Conservation (phyloP, 1,140 invertebrate genomes). For the Pantala flavescens region DNA sequence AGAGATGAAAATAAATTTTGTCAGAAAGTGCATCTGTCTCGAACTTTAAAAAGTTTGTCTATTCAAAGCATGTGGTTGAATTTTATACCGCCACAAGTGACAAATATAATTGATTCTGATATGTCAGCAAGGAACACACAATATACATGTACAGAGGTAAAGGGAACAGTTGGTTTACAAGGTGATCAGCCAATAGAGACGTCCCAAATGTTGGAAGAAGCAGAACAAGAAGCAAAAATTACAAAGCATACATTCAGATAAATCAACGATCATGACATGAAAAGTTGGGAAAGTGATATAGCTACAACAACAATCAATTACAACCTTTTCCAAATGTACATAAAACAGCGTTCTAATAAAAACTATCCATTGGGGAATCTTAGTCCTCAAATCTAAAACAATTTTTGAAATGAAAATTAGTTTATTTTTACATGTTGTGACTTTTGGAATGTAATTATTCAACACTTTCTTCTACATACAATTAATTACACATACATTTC, state of each 20-base stretch:
- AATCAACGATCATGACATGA: neutral
- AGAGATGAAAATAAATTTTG: neutral
- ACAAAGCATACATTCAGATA: slow-evolving; percentile 7
- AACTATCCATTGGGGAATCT: neutral
- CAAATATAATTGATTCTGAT: neutral
- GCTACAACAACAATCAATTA: neutral
- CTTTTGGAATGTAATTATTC: neutral
- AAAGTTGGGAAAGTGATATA: neutral
- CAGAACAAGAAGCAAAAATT: slow-evolving; percentile 12
- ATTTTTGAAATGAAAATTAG: neutral
- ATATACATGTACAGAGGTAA: slow-evolving; percentile 13
- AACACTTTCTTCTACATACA: slow-evolving; percentile 1
- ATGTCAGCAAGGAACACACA: slow-evolving; percentile 14
- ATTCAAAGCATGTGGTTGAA: neutral
- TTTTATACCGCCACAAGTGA: neutral
- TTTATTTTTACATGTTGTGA: neutral
- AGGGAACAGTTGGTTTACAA: neutral
- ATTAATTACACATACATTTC: neutral
- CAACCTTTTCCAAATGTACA: neutral
- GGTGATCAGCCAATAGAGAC: neutral
- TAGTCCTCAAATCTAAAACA: neutral
- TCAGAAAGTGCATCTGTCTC: neutral
- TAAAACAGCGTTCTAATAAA: neutral
- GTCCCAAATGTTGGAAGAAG: slow-evolving; percentile 12
- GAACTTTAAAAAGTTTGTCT: neutral